These are phyloP conservation scores for Limnodromus scolopaceus DNA, from an alignment of 2,797 vertebrate genomes.

Conservation along the genomic window DNA sequence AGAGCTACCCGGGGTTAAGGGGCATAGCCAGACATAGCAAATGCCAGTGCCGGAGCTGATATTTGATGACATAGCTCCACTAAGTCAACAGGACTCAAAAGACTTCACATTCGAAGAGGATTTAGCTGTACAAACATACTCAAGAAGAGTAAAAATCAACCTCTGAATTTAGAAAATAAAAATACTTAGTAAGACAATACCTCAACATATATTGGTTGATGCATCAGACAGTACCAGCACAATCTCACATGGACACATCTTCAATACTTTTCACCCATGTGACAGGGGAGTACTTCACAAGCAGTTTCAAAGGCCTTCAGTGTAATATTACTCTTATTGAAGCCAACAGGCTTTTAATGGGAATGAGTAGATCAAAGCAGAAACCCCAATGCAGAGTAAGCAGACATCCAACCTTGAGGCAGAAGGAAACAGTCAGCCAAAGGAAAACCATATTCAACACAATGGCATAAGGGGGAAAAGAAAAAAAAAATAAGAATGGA, in stretches of 20 bases:
- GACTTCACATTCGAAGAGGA: not conserved
- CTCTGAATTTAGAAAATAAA: not conserved
- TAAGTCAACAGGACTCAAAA: not conserved
- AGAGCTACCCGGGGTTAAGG: accelerated
- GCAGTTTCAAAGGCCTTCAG: not conserved
- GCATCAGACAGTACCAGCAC: not conserved
- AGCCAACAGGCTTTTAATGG: not conserved
- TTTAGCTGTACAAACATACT: not conserved
- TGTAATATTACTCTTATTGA: not conserved
- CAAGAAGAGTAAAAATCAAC: not conserved
- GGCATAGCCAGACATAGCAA: not conserved
- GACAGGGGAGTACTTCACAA: not conserved
- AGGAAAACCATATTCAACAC: not conserved
- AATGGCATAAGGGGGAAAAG: too few species aligned
- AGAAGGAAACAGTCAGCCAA: not conserved
- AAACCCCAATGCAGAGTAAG: not conserved
- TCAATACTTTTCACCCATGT: not conserved
- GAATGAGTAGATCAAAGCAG: not conserved
- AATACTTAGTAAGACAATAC: not conserved
- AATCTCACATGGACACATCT: not conserved
- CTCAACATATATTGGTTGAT: not conserved
- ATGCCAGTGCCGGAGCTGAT: not conserved
- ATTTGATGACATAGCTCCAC: not conserved
- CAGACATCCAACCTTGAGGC: not conserved
- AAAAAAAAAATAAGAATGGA: not conserved